Base-by-base conservation (phyloP, 2,797 vertebrate species). In the Molossus molossus region DNA sequence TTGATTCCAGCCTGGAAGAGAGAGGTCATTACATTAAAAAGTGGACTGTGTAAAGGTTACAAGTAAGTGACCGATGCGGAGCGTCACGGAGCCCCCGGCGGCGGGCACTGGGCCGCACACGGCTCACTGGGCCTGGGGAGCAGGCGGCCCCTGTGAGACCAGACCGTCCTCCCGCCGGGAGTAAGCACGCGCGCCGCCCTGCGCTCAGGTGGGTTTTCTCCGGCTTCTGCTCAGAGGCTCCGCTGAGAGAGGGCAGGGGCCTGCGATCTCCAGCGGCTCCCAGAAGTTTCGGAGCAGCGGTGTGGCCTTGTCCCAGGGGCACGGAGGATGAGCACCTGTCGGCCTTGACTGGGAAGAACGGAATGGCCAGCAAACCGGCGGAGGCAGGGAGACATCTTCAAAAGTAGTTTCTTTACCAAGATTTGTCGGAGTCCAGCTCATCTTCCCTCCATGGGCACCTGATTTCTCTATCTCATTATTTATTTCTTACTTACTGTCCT, bases 1-100 rank as follows among this genome's bases (percentile, higher is more conserved):
- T 95, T 91, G 75, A 33, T 45, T 96, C 90, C 10, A 62, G 37
- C 48, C 88, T 80, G 15, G 55, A 29, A 67, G 83, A 81, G 18
- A 76, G 96, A 95, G 6, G 29, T 70, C 82, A 87, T 55, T 96
- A 75, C 10, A 77, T 5, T 81, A 94, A 33, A 86, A 10, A 95
- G 25, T 13, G 7, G 45, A 45, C 58, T 53, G 85, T 73, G 18
- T 65, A 21, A 87, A 94, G 29, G 5, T 91, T 97, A 62, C 87
- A 48, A 79, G 4, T 50, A 94, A 65, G 76, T 95, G 33, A 93
- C 6, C 64, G 50, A 37, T 94, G 65, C 20, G 20, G 65, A 50
- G n/a, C 5, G 8, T 20, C 37, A 29, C 62, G 13, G 76, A n/a
- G 76, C 87, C 25, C 67, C 45, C 67, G 9, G 12, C 25, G 3